Evolutionary conservation across 2,888 invertebrate species (phyloP), one percentile per base, ranked within the genome.

Genomic region (Dugesia japonica): DNA sequence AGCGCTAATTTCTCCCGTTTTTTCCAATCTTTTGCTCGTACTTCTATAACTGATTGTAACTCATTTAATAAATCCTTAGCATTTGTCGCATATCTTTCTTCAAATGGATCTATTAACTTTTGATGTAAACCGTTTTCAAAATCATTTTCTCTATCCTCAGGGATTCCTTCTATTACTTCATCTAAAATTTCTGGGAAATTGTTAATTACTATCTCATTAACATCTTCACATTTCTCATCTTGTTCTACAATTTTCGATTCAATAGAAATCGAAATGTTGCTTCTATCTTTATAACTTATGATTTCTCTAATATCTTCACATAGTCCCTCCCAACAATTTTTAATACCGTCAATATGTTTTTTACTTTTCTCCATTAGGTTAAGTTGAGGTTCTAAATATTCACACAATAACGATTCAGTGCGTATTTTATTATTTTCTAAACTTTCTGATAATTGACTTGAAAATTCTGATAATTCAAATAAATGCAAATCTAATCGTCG

Each of bases 1-100:
- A 74, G 74, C 1, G 74, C 74, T 15, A 26, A 20, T 33, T 74
- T 74, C 38, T 74, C 74, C 4, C 74, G 28, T 26, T 74, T 74
- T 33, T 74, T 27, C 74, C 74, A 74, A 17, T 74, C 33, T 20
- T 42, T 4, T 1, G 74, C 74, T 28, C 74, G 74, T 1, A 38
- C n/a, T 33, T 28, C 28, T 7, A 74, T 74, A 1, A 74, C 74
- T 17, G 26, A 33, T 38, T 74, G 56, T n/a, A 74, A 38, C n/a
- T 74, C 74, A 23, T 42, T 42, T 26, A 74, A 33, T 26, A 74
- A n/a, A 23, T 4, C 33, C 26, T 74, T 74, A 26, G 74, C 28
- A n/a, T 56, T 56, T 9, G 20, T 56, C 4, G 23, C 1, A n/a
- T 23, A 56, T 56, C 23, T 56, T n/a, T 56, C 56, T 56, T 56